These are phyloP conservation scores for Limnephilus auricula DNA, from an alignment of 2,888 invertebrate genomes.

Conservation along the genomic window DNA sequence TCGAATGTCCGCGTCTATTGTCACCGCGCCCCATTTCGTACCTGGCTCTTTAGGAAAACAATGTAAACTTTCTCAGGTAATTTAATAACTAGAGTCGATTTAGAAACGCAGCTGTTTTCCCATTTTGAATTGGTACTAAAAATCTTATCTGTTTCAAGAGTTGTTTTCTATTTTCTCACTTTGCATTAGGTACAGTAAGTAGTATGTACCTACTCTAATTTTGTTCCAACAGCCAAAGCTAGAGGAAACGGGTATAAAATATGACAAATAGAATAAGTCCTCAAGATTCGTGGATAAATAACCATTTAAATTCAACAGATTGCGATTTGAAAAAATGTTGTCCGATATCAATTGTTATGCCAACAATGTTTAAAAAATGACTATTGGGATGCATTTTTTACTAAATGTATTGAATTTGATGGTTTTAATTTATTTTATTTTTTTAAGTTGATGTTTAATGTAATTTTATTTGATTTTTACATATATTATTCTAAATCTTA, in stretches of 20 bases:
- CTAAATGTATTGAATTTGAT: no score
- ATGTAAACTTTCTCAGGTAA: conserved; percentile 1
- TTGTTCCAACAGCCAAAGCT: neutral
- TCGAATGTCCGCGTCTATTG: neutral
- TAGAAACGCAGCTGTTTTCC: neutral
- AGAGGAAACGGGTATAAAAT: neutral
- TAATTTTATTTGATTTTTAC: neutral
- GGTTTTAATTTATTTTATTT: neutral
- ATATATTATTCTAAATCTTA: neutral
- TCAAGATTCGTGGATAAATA: neutral
- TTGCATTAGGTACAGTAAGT: neutral
- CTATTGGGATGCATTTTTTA: no score
- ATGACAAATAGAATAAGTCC: neutral
- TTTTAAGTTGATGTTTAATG: neutral
- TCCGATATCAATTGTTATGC: neutral
- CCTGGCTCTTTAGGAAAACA: conserved; percentile 30
- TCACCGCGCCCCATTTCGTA: conserved; percentile 19
- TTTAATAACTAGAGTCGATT: conserved; percentile 3
- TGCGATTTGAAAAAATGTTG: neutral
- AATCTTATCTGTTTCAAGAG: neutral
- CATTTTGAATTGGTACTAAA: conserved; percentile 9
- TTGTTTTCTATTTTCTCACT: neutral
- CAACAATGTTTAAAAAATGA: neutral
- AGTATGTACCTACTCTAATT: neutral
- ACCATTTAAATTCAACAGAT: neutral